Percentiles rank a stretch among this genome's conserved stretches.
Conservation (phyloP, 1,140 invertebrate genomes). For the Anastatus disparis region DNA sequence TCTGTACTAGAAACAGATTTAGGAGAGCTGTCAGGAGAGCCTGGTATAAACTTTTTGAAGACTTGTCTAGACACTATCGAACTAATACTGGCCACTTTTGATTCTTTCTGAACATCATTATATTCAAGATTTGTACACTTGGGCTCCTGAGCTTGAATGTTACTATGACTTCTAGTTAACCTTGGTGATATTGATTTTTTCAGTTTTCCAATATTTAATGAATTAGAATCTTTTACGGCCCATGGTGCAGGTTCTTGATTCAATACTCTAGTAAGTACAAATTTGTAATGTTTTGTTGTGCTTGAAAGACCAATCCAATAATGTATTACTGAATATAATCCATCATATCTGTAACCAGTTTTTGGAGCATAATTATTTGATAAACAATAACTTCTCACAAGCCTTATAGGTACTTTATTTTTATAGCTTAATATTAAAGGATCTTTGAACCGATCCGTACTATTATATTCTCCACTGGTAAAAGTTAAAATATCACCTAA, state of each 20-base stretch:
- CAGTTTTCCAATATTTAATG: neutral
- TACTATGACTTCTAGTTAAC: constrained; percentile 29
- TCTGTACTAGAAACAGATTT: constrained; percentile 29
- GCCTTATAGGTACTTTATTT: constrained; percentile 56
- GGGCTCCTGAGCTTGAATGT: constrained; percentile 1
- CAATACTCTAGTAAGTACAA: constrained; percentile 52
- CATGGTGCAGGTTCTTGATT: constrained; percentile 51
- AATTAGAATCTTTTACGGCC: constrained; percentile 8
- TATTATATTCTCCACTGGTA: constrained; percentile 52
- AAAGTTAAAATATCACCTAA: constrained; percentile 57
- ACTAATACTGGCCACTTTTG: constrained; percentile 44
- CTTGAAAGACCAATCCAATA: constrained; percentile 55
- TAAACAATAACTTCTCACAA: constrained; percentile 59
- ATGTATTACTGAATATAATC: constrained; percentile 55
- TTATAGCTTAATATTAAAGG: constrained; percentile 56
- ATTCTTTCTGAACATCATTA: constrained; percentile 27
- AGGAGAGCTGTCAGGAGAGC: constrained; percentile 16
- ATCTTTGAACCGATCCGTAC: constrained; percentile 41
- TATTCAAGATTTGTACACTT: constrained; percentile 25
- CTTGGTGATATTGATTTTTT: constrained; percentile 13
- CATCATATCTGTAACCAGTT: constrained; percentile 62
- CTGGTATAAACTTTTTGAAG: constrained; percentile 48
- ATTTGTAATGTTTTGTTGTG: constrained; percentile 55
- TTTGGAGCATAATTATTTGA: constrained; percentile 59
- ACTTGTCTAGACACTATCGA: constrained; percentile 55